Base-by-base conservation (phyloP, 2,797 vertebrate genomes). In the Intellagama lesueurii region DNA sequence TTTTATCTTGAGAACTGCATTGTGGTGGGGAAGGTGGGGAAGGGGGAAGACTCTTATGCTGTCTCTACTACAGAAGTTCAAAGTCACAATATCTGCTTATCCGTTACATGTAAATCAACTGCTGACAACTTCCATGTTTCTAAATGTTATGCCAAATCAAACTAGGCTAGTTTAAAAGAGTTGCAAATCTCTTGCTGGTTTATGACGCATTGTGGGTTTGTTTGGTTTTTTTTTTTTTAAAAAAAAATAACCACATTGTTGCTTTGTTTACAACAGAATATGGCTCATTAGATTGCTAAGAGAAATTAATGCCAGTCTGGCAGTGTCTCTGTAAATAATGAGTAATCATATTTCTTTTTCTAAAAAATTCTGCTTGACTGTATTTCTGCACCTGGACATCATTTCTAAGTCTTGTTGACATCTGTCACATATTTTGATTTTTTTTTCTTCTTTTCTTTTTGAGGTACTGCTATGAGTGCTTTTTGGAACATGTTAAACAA, bases 371-470 rank as follows among this genome's bases (percentile, higher is more conserved):
- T 3, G 79, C 68, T 88, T 89, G 17, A 87, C 30, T 44, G 5
- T 52, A 92, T 83, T 40, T 7, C n/a, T 90, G 73, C 28, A 86
- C 83, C 85, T 88, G 90, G 77, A 85, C 81, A 16, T 85, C 75
- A 70, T 0, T 77, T 92, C 87, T 91, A 68, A 87, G 26, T 83
- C 16, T 88, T 44, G 69, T 28, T 88, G 79, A 91, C 87, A 93
- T 89, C 11, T 5, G 91, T 87, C 77, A 40, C 7, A 2, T 0
- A 14, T 56, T 92, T 72, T 82, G 91, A 85, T 84, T 32, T 35
- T 56, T 11, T 56, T 7, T 32, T 1, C 68, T 81, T 19, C 19
- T 22, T 64, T 22, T 19, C 0, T 69, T 83, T 9, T 92, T 93
- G 75, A 91, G 77, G 56, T 35, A 91, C 0, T 87, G 66, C 47